These are phyloP conservation scores for Lepidurus packardi DNA, from an alignment of 1,140 invertebrate genomes.

Conservation along the genomic window DNA sequence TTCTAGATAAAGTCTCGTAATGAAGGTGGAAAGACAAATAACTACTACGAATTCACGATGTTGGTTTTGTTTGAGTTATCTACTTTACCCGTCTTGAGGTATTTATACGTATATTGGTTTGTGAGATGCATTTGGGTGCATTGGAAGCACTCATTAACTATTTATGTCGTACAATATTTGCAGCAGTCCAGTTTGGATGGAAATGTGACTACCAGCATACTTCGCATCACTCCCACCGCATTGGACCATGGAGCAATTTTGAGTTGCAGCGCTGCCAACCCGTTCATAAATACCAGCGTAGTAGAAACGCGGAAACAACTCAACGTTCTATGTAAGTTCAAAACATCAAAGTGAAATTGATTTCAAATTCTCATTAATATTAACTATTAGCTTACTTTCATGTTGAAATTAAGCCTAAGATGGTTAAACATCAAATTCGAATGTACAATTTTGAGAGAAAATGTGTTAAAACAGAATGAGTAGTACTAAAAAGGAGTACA, in stretches of 20 bases:
- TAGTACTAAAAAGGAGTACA: too few relatives aligned
- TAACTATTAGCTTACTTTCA: too few relatives aligned
- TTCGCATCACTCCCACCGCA: constrained; percentile 70
- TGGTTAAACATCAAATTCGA: too few relatives aligned
- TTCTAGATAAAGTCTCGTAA: background rate
- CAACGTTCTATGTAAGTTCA: constrained; percentile 32
- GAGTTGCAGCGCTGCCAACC: constrained; percentile 69
- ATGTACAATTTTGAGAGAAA: too few relatives aligned
- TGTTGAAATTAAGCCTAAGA: too few relatives aligned
- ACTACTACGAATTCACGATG: background rate
- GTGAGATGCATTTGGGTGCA: background rate
- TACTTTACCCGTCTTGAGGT: background rate
- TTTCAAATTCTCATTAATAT: background rate
- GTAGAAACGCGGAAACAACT: constrained; percentile 28
- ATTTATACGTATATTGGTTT: background rate
- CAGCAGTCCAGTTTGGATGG: constrained; percentile 66
- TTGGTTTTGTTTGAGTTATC: too few relatives aligned
- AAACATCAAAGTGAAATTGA: background rate
- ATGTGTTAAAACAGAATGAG: too few relatives aligned
- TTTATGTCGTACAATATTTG: constrained; percentile 31
- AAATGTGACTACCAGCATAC: constrained; percentile 74
- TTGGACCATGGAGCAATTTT: constrained; percentile 75
- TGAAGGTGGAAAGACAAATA: constrained; percentile 7
- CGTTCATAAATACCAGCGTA: constrained; percentile 48
- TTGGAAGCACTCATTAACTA: background rate